These are phyloP conservation scores for Odontophorus gujanensis DNA, from an alignment of 2,113 vertebrate genomes.

Conservation along the genomic window DNA sequence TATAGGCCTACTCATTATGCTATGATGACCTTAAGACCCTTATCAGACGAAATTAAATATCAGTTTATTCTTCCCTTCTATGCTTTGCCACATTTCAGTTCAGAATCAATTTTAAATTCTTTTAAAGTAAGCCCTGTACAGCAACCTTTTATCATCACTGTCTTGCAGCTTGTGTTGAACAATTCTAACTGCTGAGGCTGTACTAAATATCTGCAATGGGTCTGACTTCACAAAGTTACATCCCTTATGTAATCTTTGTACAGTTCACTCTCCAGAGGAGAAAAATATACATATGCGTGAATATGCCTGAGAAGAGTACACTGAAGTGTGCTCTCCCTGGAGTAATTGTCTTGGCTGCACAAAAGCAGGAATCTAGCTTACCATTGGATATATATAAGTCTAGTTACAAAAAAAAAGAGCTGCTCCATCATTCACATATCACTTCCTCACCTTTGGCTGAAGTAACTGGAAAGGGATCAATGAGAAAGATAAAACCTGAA, in stretches of 20 bases:
- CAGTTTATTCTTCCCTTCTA: not conserved
- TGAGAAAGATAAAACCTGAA: conserved; percentile 41
- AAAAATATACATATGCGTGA: not conserved
- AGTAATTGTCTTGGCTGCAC: conserved; percentile 34
- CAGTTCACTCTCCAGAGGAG: not conserved
- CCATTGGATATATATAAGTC: not conserved
- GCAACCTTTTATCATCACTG: not conserved
- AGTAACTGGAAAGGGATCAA: conserved; percentile 35
- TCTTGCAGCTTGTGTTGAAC: not conserved
- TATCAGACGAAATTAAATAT: not conserved
- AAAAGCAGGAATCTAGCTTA: conserved; percentile 42
- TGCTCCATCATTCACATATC: conserved; percentile 3
- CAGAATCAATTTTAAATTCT: conserved; percentile 12
- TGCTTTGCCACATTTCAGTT: not conserved
- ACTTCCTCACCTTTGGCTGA: conserved; percentile 20
- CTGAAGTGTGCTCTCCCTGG: not conserved
- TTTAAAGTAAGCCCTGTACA: not conserved
- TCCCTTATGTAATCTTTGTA: conserved; percentile 11
- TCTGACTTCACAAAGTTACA: conserved; percentile 31
- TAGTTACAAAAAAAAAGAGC: not conserved
- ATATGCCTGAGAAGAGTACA: not conserved
- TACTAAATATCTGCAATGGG: not conserved
- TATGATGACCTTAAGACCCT: not conserved
- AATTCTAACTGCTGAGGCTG: not conserved
- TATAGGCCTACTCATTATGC: not conserved